These are phyloP conservation scores for Collichthys lucidus DNA, from an alignment of 2,113 vertebrate genomes.

Conservation along the genomic window DNA sequence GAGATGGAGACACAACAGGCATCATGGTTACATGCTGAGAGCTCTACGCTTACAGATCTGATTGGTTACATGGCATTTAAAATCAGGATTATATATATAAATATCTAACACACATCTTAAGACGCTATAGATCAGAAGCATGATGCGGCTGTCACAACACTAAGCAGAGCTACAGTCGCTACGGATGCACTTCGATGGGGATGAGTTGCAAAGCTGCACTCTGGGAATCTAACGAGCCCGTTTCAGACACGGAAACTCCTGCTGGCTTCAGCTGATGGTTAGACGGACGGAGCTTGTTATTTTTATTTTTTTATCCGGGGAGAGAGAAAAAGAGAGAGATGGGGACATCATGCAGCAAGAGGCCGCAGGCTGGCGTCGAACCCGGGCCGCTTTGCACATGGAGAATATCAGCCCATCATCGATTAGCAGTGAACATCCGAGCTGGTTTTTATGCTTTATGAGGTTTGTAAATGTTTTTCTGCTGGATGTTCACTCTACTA, in stretches of 20 bases:
- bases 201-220: constrained; percentile 31
- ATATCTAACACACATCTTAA: neutral
- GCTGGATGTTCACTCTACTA: neutral
- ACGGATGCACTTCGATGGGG: constrained; percentile 2
- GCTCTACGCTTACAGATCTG: neutral
- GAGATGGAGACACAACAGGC: constrained; percentile 39
- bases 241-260: constrained; percentile 62
- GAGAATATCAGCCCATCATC: too few relatives aligned
- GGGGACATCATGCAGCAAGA: too few relatives aligned
- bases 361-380: too few relatives aligned
- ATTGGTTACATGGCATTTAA: neutral
- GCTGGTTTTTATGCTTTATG: neutral
- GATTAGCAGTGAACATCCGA: too few relatives aligned
- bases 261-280: neutral
- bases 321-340: too few relatives aligned
- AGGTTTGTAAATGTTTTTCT: neutral
- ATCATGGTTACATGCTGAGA: constrained; percentile 23
- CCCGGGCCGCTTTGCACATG: too few relatives aligned
- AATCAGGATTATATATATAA: too few relatives aligned
- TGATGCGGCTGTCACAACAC: constrained; percentile 13
- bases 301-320: too few relatives aligned
- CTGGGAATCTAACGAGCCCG: constrained; percentile 27
- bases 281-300: accelerated
- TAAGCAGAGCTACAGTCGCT: constrained; percentile 20
- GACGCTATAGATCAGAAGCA: neutral